Conservation (phyloP, 2,797 vertebrate species). For the Propithecus perrieri region DNA sequence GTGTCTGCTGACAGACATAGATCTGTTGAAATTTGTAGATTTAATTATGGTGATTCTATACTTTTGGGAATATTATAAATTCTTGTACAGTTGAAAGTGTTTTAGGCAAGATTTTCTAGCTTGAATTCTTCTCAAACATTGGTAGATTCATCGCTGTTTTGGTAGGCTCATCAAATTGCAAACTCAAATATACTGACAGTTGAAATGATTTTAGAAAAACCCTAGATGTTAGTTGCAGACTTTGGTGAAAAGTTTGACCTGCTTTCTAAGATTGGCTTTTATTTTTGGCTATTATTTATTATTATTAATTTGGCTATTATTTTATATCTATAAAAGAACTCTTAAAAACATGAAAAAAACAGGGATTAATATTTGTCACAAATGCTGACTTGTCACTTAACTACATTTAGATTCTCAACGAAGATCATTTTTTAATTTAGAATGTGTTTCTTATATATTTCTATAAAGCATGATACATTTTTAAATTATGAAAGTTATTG, state of each 20-base stretch:
- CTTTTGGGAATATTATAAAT: neutral
- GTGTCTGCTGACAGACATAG: neutral
- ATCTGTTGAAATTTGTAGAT: neutral
- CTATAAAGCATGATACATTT: neutral
- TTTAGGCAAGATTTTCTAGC: neutral
- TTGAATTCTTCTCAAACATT: slow-evolving; percentile 4
- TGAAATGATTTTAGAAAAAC: neutral
- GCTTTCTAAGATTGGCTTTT: neutral
- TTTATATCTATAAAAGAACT: neutral
- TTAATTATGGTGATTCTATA: neutral
- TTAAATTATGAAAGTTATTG: neutral
- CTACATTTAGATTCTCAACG: neutral
- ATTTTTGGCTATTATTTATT: neutral
- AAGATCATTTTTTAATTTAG: neutral
- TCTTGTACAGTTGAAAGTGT: neutral
- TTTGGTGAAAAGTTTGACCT: neutral
- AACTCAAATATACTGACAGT: neutral
- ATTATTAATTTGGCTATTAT: too few species aligned
- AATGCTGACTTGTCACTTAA: neutral
- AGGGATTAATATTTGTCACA: neutral
- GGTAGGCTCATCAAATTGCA: neutral
- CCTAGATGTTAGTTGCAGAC: neutral
- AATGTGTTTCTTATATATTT: slow-evolving; percentile 2
- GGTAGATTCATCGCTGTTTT: neutral
- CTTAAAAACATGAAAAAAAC: neutral